Conservation (phyloP, 2,797 vertebrate species). For the Neosilurus mollespiculum region DNA sequence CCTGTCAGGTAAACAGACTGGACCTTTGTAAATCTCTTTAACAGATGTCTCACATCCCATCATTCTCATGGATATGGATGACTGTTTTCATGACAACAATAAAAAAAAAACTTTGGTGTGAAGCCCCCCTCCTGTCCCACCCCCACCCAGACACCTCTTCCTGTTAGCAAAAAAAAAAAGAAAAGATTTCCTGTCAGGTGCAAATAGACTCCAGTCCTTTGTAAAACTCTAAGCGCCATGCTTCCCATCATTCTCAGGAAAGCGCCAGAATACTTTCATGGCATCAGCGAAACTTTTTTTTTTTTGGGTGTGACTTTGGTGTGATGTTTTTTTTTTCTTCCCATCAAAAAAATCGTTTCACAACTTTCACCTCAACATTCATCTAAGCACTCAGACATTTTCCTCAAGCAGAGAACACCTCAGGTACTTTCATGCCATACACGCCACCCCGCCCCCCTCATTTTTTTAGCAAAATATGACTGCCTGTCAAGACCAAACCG, state of each 20-base stretch:
- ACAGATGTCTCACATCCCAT: slow-evolving; percentile 7
- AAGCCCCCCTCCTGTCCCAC: neutral
- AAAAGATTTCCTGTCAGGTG: slow-evolving; percentile 38
- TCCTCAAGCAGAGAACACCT: neutral
- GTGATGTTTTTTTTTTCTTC: neutral
- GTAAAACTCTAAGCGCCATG: slow-evolving; percentile 30
- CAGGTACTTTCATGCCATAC: neutral
- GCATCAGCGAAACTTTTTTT: slow-evolving; percentile 1
- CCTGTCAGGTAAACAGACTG: slow-evolving; percentile 17
- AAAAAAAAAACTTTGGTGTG: slow-evolving; percentile 5
- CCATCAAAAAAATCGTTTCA: neutral
- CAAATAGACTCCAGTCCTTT: slow-evolving; percentile 40
- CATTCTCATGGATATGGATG: slow-evolving; percentile 20
- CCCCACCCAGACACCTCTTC: neutral
- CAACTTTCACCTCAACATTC: slow-evolving; percentile 1
- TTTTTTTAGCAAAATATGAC: neutral
- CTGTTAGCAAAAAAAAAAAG: neutral
- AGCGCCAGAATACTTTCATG: slow-evolving; percentile 20
- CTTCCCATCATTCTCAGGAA: slow-evolving; percentile 10
- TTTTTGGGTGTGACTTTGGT: slow-evolving; percentile 23
- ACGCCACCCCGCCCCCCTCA: neutral
- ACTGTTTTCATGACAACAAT: slow-evolving; percentile 3
- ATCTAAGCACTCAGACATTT: neutral
- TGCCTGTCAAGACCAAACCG: neutral
- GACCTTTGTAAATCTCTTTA: slow-evolving; percentile 2